phyloP scores from a whole-genome alignment of 2,113 vertebrate species.

The Balaeniceps rex region DNA sequence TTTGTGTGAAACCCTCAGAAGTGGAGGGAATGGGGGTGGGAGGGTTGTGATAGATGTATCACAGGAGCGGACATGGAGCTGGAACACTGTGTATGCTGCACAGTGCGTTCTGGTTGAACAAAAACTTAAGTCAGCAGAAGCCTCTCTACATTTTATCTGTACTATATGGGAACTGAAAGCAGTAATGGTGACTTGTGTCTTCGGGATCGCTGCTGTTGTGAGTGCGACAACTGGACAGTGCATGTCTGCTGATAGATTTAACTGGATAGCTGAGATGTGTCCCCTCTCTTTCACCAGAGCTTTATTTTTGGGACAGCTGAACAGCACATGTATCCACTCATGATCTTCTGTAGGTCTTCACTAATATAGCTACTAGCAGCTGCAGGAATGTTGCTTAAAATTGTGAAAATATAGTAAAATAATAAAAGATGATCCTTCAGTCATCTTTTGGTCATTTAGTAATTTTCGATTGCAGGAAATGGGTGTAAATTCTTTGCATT shows the following conservation, averaged over 20 bases:
- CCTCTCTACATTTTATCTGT: not conserved
- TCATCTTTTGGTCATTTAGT: not conserved
- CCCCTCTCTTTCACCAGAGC: not conserved
- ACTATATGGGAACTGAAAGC: not conserved
- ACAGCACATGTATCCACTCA: not conserved
- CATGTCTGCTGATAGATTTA: not conserved
- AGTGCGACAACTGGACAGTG: not conserved
- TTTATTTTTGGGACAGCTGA: not conserved
- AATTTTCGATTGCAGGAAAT: not conserved
- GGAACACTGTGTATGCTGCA: not conserved
- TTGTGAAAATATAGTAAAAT: not conserved
- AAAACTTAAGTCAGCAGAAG: not conserved
- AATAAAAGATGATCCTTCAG: not conserved
- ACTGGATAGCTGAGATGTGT: not conserved
- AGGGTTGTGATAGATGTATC: not conserved
- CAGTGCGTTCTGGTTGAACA: not conserved
- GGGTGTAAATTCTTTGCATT: not conserved
- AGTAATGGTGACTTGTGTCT: not conserved
- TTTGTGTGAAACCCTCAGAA: not conserved
- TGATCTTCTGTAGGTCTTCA: not conserved
- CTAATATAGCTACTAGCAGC: not conserved
- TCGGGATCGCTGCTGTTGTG: not conserved
- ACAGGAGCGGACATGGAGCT: not conserved
- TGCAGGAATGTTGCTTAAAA: not conserved
- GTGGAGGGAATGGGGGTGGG: not conserved